These are phyloP conservation scores for Odocoileus hemionus DNA, from an alignment of 2,113 vertebrate genomes.

Conservation along the genomic window DNA sequence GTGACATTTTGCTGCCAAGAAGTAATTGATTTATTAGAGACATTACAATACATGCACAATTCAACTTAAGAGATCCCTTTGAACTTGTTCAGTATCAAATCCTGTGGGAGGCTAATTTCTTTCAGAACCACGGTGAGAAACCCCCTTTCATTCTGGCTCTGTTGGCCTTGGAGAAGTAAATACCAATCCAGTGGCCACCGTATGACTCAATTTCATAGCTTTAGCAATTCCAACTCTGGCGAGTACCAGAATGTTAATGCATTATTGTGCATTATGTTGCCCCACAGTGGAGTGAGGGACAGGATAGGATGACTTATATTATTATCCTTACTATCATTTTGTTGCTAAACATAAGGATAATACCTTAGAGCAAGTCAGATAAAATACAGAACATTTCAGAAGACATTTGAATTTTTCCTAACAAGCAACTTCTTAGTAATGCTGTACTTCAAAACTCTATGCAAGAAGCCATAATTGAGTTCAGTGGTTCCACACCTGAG, in stretches of 20 bases:
- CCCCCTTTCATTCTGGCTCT: slow-evolving; percentile 68
- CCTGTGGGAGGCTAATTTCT: slow-evolving; percentile 74
- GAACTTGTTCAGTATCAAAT: slow-evolving; percentile 76
- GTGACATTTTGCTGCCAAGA: slow-evolving; percentile 82
- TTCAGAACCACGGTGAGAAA: slow-evolving; percentile 73
- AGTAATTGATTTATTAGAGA: slow-evolving; percentile 87
- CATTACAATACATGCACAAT: slow-evolving; percentile 79
- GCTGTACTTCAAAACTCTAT: slow-evolving; percentile 27
- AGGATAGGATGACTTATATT: slow-evolving; percentile 40
- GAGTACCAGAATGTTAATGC: slow-evolving; percentile 78
- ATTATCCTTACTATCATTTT: slow-evolving; percentile 1
- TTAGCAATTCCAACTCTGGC: slow-evolving; percentile 80
- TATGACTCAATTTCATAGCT: slow-evolving; percentile 82
- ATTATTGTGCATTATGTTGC: slow-evolving; percentile 76
- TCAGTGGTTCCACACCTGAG: slow-evolving; percentile 54
- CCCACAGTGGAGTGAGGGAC: slow-evolving; percentile 64
- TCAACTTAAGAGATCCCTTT: slow-evolving; percentile 79
- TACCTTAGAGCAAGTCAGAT: slow-evolving; percentile 12
- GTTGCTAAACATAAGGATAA: slow-evolving; percentile 47
- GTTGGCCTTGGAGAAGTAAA: slow-evolving; percentile 79
- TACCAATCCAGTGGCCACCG: slow-evolving; percentile 75
- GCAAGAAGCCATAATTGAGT: slow-evolving; percentile 40
- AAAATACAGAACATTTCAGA: not conserved
- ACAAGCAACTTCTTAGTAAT: slow-evolving; percentile 43
- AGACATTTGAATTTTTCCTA: slow-evolving; percentile 18